Evolutionary conservation across 2,113 vertebrate species (phyloP), one percentile per base, ranked within the genome.

Genomic region (Protomyctophum bolini): DNA sequence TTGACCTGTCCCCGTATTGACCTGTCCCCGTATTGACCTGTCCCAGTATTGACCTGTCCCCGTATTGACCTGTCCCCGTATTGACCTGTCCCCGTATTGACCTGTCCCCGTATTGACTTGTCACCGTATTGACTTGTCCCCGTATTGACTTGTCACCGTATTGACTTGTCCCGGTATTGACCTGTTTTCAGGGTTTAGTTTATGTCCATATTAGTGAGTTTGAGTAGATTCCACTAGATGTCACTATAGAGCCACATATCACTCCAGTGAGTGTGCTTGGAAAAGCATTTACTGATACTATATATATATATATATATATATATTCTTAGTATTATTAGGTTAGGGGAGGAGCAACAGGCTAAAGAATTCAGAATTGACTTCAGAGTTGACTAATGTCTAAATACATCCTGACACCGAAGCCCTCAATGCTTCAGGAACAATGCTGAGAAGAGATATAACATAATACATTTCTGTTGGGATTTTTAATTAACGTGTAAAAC

Each of bases 181-280:
- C 33, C 2, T 41, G 33, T 41, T 41, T 41, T 41, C 33, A 41
- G 33, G 3, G 33, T 41, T 41, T 41, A 41, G 33, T 41, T 41
- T 41, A 4, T 41, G 33, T 41, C 33, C 33, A 33, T 10, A 12
- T 11, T 5, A 50, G 70, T 61, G 5, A 21, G 3, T 3, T 45
- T n/a, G 5, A 2, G 1, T 14, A 29, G 0, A 0, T 0, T 63
- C 81, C 86, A 86, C 72, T 72, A 87, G 88, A 76, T 80, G 84
- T 80, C 67, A 2, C 72, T 61, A 66, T 0, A 58, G 7, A 58
- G 46, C 10, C 28, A 10, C 5, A 2, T 77, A 75, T 76, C 5
- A 57, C 28, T 63, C 10, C 15, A 14, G 12, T 14, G 1, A 33
- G 11, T 4, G 6, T 63, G 46, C 15, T 5, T 14, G 61, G 4